Base-by-base conservation (phyloP, 2,797 vertebrate species). In the Leptatherina wallacei region DNA sequence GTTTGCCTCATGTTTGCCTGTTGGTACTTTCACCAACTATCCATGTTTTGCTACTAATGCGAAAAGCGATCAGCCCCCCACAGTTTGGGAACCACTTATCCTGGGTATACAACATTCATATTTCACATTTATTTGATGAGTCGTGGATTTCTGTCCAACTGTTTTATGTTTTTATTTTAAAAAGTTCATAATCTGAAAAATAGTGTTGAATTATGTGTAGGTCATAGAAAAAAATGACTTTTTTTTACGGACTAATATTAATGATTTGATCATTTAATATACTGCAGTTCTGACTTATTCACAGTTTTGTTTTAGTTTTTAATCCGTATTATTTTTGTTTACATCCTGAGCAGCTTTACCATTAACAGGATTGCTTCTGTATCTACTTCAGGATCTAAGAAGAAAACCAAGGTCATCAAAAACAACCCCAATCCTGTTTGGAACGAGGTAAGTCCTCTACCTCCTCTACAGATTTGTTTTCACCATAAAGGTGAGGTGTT, bases 401-500 rank as follows among this genome's bases (percentile, higher is more conserved):
- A 98, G 91, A 97, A 95, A 91, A 99, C 97, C 0, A 99, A 98
- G 85, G 93, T 98, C 55, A 95, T 99, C 86, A 98, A 98, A 93
- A 99, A 99, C 90, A 98, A 95, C 0, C 71, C 94, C 11, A 99
- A 98, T 85, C 98, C 98, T 0, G 95, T 99, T 6, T 99, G 98
- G 98, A 99, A 99, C 5, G 98, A 99, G 96, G 98, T 98, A 71
- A 29, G 66, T 69, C 32, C 5, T 3, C 14, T 29, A 47, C 40
- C n/a, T 3, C 13, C 56, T 8, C 13, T 10, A 10, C 44, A 66
- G 9, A 55, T 64, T 14, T 38, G 27, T 12, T n/a, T 13, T 24
- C 3, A 8, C 7, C 18, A 13, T 63, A n/a, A n/a, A 20, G 3
- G 18, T 7, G 1, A 47, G 7, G 18, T 8, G 42, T 47, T 16